Evolutionary conservation across 23 tunicate genomes (phyloP), one percentile per base, ranked within the genome.

Genomic region (Ciona savignyi): DNA sequence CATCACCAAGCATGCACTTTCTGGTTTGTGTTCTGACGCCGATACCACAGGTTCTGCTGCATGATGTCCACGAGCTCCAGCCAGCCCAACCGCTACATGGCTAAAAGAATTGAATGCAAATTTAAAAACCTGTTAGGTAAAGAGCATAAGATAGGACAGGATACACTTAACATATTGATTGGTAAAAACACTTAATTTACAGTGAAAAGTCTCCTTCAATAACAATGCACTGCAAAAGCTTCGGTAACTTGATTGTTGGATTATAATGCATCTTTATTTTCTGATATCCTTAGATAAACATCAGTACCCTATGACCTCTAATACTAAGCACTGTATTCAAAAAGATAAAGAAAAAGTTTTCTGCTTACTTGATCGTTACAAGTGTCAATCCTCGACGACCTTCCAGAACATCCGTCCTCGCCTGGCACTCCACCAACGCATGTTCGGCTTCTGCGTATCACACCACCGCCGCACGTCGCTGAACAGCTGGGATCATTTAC

Each of bases 351-450:
- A 24, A n/a, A n/a, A 65, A 65, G 23, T 15, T 11, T 9, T 25
- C 25, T 21, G 25, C 29, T 68, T 63, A 87, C 95, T 83, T 61
- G 71, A 26, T 56, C 74, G 35, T 87, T 87, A 67, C 97, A 90
- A 25, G 66, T 25, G 6, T 60, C 81, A 11, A 83, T 30, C 23
- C 83, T 70, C 23, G 66, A 25, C 27, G 67, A 63, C 2, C 51
- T 34, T 4, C 96, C 96, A 34, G 34, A 34, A 49, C 96, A 88
- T 19, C 96, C 96, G 26, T 68, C 69, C 25, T 72, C 84, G 29
- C 96, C 96, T 63, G 81, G 64, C 49, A 62, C 35, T 9, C 86
- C 88, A 20, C 77, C 88, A 49, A 65, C 67, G 68, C 97, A 90
- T 64, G 35, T 67, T 51, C 97, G 42, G 24, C 65, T 79, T 74